Base-by-base conservation (phyloP, 2,113 vertebrate genomes). In the Sakesphorus luctuosus region DNA sequence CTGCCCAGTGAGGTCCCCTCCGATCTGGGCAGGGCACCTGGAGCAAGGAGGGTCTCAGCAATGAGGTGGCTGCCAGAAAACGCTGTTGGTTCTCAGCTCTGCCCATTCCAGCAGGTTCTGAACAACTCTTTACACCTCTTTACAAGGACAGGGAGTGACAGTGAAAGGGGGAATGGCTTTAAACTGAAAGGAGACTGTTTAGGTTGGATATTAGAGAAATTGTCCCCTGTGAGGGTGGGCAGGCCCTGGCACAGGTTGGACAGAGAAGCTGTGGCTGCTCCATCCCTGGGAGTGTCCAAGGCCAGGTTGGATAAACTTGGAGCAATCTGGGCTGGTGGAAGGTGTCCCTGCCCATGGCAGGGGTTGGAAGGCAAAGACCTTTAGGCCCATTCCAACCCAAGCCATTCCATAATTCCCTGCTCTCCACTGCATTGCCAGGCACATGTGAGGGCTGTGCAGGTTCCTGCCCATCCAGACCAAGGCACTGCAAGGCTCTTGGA, bases 381-480 rank as follows among this genome's bases (percentile, higher is more conserved):
- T 53, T 29, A 53, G 13, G 49, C 55, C 38, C 24, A 19, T 80
- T 61, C 35, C 35, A 40, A 43, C 6, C 11, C 28, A 35, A 61
- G 18, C 19, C 36, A 24, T 35, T 71, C 46, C 36, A 29, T 15
- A 12, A 29, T 6, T 29, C 15, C 29, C 36, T 6, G 7, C 35
- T 38, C 31, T 61, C 46, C 35, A 1, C 28, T 13, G 44, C 38
- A 1, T 5, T 10, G 21, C 47, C 26, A 17, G 2, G 9, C 4
- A 2, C 13, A 0, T 1, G 17, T 5, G 24, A 47, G 61, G 25
- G 28, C 14, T 6, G 28, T 6, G 40, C 49, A 13, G 35, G 56
- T 4, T 10, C 31, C 16, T 16, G 80, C 33, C 56, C 9, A 1
- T 26, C 1, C 20, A 19, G 56, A 24, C 20, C 61, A 21, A 23